Evolutionary conservation across 2,888 invertebrate genomes (phyloP).

Genomic region (Bruchidius siliquastri): DNA sequence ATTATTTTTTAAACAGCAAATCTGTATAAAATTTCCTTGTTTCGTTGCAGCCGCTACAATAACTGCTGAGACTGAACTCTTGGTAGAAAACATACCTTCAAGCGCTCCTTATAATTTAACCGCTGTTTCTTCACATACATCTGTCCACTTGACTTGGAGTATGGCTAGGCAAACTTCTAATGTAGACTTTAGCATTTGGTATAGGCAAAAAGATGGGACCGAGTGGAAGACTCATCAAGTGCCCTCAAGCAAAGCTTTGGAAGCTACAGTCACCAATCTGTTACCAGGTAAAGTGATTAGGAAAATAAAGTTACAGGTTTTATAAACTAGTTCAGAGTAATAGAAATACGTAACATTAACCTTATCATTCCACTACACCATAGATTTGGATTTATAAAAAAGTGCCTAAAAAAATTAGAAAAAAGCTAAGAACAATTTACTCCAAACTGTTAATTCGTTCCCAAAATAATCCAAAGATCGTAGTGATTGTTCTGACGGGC

Average conservation of each 20-base stretch:
- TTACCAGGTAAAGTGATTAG: constrained; percentile 53
- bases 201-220: constrained; percentile 65
- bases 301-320: not conserved
- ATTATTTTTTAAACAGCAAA: too few relatives aligned
- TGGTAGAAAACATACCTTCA: constrained; percentile 83
- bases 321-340: too few relatives aligned
- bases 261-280: constrained; percentile 74
- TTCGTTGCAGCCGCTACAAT: constrained; percentile 73
- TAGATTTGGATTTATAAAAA: too few relatives aligned
- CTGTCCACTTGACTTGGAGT: constrained; percentile 77
- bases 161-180: constrained; percentile 75
- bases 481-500: too few relatives aligned
- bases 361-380: too few relatives aligned
- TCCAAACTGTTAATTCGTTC: too few relatives aligned
- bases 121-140: constrained; percentile 65
- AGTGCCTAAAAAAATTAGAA: too few relatives aligned
- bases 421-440: too few relatives aligned
- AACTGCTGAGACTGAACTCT: constrained; percentile 71
- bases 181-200: constrained; percentile 84
- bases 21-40: too few relatives aligned
- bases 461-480: too few relatives aligned
- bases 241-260: constrained; percentile 64
- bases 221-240: constrained; percentile 84
- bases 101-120: constrained; percentile 84
- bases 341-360: too few relatives aligned